Evolutionary conservation across 2,888 invertebrate genomes (phyloP).

Genomic region (Phortica magna): DNA sequence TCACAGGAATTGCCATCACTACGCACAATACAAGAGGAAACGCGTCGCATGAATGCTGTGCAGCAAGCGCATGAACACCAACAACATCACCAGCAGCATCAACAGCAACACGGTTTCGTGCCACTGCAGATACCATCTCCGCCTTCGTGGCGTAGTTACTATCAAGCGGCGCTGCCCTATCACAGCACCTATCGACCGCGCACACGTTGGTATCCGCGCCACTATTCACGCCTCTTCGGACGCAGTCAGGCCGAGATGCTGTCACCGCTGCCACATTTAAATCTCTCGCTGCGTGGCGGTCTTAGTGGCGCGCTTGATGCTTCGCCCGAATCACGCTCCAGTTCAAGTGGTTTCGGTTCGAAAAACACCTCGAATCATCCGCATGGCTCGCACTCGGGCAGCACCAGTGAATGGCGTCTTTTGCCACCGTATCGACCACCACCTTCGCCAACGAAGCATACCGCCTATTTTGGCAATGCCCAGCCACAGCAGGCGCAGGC

Average conservation of each 20-base stretch:
- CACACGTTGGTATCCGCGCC: constrained; percentile 83
- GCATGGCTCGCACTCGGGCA: constrained; percentile 86
- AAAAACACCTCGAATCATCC: constrained; percentile 90
- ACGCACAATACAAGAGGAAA: constrained; percentile 85
- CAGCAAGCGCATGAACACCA: constrained; percentile 59
- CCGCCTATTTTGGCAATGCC: constrained; percentile 66
- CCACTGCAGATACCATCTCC: constrained; percentile 83
- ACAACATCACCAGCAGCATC: constrained; percentile 37
- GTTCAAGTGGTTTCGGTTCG: constrained; percentile 93
- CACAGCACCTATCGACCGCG: constrained; percentile 80
- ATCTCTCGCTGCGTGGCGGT: constrained; percentile 69
- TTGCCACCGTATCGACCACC: constrained; percentile 88
- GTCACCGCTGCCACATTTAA: constrained; percentile 81
- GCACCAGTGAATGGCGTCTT: constrained; percentile 86
- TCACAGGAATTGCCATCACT: constrained; percentile 86
- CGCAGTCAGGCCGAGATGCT: constrained; percentile 84
- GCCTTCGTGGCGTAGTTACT: constrained; percentile 80
- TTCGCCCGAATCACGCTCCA: constrained; percentile 92
- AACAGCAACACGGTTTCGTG: constrained; percentile 79
- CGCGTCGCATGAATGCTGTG: constrained; percentile 78
- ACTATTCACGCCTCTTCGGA: constrained; percentile 83
- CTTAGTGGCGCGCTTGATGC: constrained; percentile 81
- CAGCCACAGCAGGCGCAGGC: constrained; percentile 68
- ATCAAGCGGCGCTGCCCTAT: constrained; percentile 74
- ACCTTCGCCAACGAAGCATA: constrained; percentile 81